These are phyloP conservation scores for Eclectus roratus DNA, from an alignment of 2,113 vertebrate species.

Conservation along the genomic window DNA sequence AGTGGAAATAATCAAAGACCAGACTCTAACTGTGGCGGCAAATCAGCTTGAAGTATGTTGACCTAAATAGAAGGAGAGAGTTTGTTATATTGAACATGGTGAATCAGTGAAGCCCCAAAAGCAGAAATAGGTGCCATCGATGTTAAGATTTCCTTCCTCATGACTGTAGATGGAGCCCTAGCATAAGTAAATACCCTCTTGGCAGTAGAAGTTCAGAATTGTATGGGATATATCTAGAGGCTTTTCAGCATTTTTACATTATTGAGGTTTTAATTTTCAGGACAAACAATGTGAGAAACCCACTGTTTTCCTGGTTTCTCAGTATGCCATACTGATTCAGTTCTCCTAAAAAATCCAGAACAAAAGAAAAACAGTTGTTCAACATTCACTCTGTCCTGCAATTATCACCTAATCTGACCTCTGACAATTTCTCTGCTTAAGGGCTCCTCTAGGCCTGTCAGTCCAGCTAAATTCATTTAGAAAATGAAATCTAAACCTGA, in stretches of 20 bases:
- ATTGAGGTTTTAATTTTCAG: slow-evolving; percentile 28
- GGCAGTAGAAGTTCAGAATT: not conserved
- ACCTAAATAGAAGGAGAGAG: not conserved
- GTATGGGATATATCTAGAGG: not conserved
- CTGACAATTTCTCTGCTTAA: slow-evolving; percentile 29
- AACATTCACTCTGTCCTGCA: not conserved
- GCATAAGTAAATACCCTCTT: slow-evolving; percentile 47
- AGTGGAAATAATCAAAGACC: slow-evolving; percentile 22
- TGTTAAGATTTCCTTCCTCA: not conserved
- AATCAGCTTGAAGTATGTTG: not conserved
- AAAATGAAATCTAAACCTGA: not conserved
- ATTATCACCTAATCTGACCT: slow-evolving; percentile 17
- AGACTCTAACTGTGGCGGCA: not conserved
- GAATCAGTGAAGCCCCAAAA: not conserved
- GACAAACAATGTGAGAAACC: slow-evolving; percentile 27
- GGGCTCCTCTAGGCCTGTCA: slow-evolving; percentile 29
- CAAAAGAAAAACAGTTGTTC: not conserved
- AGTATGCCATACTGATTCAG: not conserved
- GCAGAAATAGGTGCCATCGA: not conserved
- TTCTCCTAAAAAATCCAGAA: not conserved
- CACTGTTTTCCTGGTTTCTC: not conserved
- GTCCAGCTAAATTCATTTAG: slow-evolving; percentile 8
- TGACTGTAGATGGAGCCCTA: slow-evolving; percentile 78
- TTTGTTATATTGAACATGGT: not conserved
- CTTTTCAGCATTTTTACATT: not conserved